A percentile compares a stretch with the other conserved stretches of the same genome.
phyloP scores from a whole-genome alignment of 2,888 invertebrate genomes.

The Temnothorax unifasciatus region DNA sequence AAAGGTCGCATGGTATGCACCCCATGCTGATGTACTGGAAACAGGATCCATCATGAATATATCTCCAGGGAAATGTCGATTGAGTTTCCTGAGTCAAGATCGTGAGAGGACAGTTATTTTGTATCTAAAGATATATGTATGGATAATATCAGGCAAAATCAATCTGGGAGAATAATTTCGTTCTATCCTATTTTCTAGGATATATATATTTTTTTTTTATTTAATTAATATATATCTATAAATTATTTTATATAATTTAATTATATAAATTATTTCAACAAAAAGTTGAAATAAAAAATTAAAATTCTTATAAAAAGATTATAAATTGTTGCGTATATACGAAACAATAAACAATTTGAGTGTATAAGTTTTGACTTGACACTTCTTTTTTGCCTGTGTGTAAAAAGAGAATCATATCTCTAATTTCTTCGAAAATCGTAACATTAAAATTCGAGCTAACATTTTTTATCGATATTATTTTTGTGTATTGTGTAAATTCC shows the following conservation, averaged over 20 bases:
- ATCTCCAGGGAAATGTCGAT: conserved; percentile 29
- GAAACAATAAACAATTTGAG: too few species aligned
- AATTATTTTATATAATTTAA: too few species aligned
- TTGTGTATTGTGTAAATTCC: not conserved
- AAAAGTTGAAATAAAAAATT: too few species aligned
- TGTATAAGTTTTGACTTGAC: too few species aligned
- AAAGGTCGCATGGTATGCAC: not conserved
- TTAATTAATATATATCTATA: too few species aligned
- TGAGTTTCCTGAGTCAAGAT: conserved; percentile 27
- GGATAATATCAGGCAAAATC: not conserved
- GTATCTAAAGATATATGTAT: not conserved
- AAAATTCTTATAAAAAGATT: too few species aligned
- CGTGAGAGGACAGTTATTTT: conserved; percentile 15
- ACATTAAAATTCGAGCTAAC: not conserved
- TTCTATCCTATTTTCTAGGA: not conserved
- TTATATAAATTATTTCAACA: too few species aligned
- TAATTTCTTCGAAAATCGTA: not conserved
- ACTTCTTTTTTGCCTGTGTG: too few species aligned
- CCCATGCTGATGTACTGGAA: not conserved
- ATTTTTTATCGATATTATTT: conserved; percentile 5
- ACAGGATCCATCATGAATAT: conserved; percentile 9
- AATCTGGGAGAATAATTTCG: not conserved
- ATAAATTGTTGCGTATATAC: too few species aligned
- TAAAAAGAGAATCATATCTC: not conserved
- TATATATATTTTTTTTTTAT: too few species aligned